Base-by-base conservation (phyloP, 2,113 vertebrate genomes). In the Cyprinus carpio region DNA sequence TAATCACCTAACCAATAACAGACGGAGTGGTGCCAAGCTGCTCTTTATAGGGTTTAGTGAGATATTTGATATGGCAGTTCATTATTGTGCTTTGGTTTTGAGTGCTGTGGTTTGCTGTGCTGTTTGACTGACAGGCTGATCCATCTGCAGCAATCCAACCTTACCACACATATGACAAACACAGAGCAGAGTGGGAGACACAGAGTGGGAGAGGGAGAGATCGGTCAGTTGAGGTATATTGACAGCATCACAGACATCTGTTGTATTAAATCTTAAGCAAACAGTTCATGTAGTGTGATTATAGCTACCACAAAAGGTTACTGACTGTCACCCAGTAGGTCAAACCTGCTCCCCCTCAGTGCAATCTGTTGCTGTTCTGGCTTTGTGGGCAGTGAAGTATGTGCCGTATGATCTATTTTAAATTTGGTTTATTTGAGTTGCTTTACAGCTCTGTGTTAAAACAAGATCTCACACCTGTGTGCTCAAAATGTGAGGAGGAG, bases 321-420 rank as follows among this genome's bases (percentile, higher is more conserved):
- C 51, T 49, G 49, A 49, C 65, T 74, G 67, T 58, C 62, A 51
- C 20, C 81, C 54, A 49, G 25, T 20, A 75, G 77, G 43, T 75
- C 40, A 64, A 20, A 58, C 13, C 69, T 27, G 16, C 49, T 65
- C 34, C 31, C 58, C 20, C 16, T 56, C 67, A 81, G 76, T 23
- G 18, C 67, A 43, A 43, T 75, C 9, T 37, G 31, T 69, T 79
- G 46, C 34, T 72, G 11, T 15, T 10, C 27, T 46, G 16, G 34
- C 49, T 60, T n/a, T 87, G 77, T 72, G 37, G 40, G 74, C 60
- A 72, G 58, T 81, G 40, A 54, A 71, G 65, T 46, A 69, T 58
- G 27, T 51, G 25, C 23, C 11, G 23, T 29, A 64, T 81, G 40
- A 56, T 69, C 51, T 82, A 85, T 82, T 85, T 85, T 82, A 69